These are phyloP conservation scores for Dipodomys merriami DNA, from an alignment of 2,113 vertebrate species.

Conservation along the genomic window DNA sequence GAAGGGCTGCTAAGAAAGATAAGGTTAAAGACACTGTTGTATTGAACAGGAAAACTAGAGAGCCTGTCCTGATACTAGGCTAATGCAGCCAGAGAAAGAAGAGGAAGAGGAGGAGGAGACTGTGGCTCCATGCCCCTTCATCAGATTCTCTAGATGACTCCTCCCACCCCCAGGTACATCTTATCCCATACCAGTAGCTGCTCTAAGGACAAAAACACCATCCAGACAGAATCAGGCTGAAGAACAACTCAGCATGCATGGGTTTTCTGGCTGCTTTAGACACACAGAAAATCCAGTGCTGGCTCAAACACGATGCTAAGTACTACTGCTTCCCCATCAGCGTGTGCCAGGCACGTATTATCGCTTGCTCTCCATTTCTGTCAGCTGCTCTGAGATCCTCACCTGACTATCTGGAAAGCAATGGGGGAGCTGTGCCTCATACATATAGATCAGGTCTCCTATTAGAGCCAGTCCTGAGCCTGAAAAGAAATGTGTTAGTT, in stretches of 20 bases:
- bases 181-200: neutral
- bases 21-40: neutral
- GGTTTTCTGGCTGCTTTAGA: neutral
- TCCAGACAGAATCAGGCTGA: neutral
- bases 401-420: rapidly evolving
- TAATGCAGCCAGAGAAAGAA: neutral
- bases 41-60: neutral
- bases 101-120: neutral
- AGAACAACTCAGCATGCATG: neutral
- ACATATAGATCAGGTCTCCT: neutral
- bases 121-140: neutral
- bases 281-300: neutral
- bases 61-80: neutral
- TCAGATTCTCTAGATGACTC: neutral
- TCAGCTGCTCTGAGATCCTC: neutral
- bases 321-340: neutral
- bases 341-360: rapidly evolving
- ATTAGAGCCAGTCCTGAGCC: conserved; percentile 51
- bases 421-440: neutral
- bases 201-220: neutral
- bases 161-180: neutral
- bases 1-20: neutral
- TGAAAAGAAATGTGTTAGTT: conserved; percentile 29
- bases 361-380: neutral
- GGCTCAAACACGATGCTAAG: neutral